phyloP scores from a whole-genome alignment of 2,113 vertebrate genomes.

The Phalacrocorax pelagicus region DNA sequence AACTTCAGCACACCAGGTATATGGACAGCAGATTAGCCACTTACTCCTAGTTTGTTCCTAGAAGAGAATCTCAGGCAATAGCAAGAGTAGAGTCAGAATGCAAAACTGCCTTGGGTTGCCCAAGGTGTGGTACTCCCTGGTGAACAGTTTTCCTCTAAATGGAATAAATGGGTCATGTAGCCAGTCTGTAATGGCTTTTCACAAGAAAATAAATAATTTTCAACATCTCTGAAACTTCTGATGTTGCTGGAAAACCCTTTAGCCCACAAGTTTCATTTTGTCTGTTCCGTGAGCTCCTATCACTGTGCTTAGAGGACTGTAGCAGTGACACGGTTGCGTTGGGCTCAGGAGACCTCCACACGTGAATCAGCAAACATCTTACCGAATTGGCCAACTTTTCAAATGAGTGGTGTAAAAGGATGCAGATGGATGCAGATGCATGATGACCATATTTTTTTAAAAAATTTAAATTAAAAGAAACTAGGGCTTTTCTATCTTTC shows the following conservation, averaged over 20 bases:
- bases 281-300: background rate
- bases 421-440: background rate
- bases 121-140: background rate
- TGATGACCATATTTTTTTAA: no score
- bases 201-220: constrained; percentile 14
- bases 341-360: background rate
- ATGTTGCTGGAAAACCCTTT: constrained; percentile 21
- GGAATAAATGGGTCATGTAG: background rate
- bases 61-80: background rate
- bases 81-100: background rate
- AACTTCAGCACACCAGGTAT: background rate
- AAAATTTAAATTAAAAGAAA: background rate
- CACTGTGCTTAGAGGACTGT: background rate
- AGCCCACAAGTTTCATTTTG: constrained; percentile 45
- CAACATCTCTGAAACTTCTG: constrained; percentile 1
- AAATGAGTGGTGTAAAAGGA: background rate
- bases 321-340: background rate
- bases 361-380: background rate
- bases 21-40: background rate
- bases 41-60: background rate
- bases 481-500: background rate
- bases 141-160: background rate
- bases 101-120: background rate
- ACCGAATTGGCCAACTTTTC: background rate
- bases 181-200: background rate